Conservation (phyloP, 2,797 vertebrate species). For the Tragopan temminckii region DNA sequence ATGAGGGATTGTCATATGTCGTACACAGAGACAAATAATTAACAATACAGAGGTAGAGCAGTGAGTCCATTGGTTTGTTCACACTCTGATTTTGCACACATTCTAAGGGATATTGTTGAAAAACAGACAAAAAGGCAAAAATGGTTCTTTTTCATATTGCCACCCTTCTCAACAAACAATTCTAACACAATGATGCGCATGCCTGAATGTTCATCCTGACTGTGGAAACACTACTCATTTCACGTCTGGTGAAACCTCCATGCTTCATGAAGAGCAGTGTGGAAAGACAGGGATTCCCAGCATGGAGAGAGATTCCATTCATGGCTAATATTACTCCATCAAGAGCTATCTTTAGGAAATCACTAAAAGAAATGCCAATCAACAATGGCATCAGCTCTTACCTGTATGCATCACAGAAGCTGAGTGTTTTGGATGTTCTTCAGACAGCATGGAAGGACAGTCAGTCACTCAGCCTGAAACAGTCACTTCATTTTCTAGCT, state of each 20-base stretch:
- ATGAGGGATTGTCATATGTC: neutral
- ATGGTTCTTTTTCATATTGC: neutral
- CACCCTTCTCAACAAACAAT: neutral
- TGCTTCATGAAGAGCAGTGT: neutral
- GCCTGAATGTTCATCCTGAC: neutral
- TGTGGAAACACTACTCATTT: neutral
- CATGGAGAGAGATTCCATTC: neutral
- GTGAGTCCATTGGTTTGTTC: neutral
- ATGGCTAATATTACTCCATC: neutral
- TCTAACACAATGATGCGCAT: neutral
- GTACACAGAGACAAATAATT: neutral
- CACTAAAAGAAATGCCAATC: neutral
- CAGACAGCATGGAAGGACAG: neutral
- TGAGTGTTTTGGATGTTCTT: neutral
- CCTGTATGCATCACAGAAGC: neutral
- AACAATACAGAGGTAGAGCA: neutral
- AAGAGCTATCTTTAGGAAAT: neutral
- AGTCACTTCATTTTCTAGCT: constrained; percentile 11
- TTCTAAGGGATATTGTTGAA: neutral
- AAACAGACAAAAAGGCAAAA: neutral
- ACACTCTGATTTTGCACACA: accelerated
- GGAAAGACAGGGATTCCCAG: neutral
- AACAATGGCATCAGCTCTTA: neutral
- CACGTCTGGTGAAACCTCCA: neutral
- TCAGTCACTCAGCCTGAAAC: neutral